Evolutionary conservation across 2,888 invertebrate species (phyloP).

Genomic region (Hydraecia micacea): DNA sequence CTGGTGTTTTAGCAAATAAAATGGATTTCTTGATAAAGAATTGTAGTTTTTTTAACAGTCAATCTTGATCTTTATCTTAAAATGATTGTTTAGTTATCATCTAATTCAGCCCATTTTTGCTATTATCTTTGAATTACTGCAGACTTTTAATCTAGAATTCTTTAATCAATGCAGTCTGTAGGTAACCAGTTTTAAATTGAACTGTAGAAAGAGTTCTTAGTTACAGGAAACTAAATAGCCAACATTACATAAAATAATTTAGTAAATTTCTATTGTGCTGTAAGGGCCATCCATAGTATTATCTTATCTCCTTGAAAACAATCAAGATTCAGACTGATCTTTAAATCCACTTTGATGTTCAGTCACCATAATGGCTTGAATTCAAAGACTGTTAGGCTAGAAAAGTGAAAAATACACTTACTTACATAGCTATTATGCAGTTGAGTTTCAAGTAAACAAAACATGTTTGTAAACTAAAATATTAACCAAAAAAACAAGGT

Average conservation of each 20-base stretch:
- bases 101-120: slow-evolving; percentile 13
- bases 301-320: slow-evolving; percentile 21
- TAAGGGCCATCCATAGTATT: not conserved
- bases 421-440: not conserved
- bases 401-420: not conserved
- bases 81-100: slow-evolving; percentile 14
- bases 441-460: slow-evolving; percentile 11
- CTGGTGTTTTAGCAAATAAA: not conserved
- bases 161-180: not conserved
- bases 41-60: not conserved
- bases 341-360: not conserved
- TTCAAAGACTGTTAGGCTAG: not conserved
- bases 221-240: slow-evolving; percentile 5
- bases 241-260: slow-evolving; percentile 21
- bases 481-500: slow-evolving; percentile 39
- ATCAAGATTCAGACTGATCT: slow-evolving; percentile 13
- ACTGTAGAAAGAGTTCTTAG: not conserved
- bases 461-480: slow-evolving; percentile 25
- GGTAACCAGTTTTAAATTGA: slow-evolving; percentile 18
- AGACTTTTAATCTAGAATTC: slow-evolving; percentile 1
- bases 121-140: slow-evolving; percentile 8
- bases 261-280: not conserved
- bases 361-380: not conserved
- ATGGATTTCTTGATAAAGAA: not conserved
- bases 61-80: slow-evolving; percentile 17